phyloP scores from a whole-genome alignment of 2,113 vertebrate genomes.

The Amazona guildingii region DNA sequence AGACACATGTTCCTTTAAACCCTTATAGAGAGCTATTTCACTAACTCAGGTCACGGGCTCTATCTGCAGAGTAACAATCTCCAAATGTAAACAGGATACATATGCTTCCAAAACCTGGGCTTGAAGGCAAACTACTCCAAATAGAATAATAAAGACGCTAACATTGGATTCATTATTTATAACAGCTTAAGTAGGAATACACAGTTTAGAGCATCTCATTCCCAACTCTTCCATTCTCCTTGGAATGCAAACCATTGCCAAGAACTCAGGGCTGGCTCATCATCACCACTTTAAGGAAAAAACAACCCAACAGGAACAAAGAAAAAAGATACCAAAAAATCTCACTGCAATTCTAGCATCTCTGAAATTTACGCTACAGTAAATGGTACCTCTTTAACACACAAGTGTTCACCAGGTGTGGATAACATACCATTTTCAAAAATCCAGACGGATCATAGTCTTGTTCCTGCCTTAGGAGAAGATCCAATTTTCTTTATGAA shows the following conservation, averaged over 20 bases:
- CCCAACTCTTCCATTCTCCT: not conserved
- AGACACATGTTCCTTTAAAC: not conserved
- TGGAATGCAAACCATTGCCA: not conserved
- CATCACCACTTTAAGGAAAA: not conserved
- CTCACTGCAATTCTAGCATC: not conserved
- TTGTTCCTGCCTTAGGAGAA: not conserved
- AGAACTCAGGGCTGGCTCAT: not conserved
- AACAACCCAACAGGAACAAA: not conserved
- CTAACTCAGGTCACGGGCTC: not conserved
- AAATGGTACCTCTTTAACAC: not conserved
- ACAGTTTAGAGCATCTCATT: not conserved
- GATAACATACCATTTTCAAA: not conserved
- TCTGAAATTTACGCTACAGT: not conserved
- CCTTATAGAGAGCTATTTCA: not conserved
- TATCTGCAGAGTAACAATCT: fast-evolving
- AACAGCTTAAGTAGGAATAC: not conserved
- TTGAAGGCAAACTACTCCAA: not conserved
- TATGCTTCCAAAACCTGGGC: not conserved
- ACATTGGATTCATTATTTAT: not conserved
- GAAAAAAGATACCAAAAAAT: not conserved
- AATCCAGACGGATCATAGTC: not conserved
- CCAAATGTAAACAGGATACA: not conserved
- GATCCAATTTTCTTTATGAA: not conserved
- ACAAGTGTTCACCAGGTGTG: not conserved
- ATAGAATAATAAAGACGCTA: not conserved